Conservation (phyloP, 2,888 invertebrate genomes). For the Spatulosminthurus flaviceps region DNA sequence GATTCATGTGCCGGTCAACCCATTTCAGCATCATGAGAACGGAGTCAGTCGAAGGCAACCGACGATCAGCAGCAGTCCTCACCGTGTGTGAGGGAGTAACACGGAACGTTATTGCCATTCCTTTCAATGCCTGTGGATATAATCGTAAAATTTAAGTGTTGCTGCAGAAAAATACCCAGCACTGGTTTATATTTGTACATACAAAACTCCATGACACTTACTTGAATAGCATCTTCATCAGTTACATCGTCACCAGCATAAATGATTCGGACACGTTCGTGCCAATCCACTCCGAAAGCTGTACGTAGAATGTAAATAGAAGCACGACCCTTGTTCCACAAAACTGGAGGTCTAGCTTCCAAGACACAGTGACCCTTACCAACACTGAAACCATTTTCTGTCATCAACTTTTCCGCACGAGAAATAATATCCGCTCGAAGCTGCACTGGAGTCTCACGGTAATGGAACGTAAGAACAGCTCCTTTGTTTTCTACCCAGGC, state of each 20-base stretch:
- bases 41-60: constrained; percentile 87
- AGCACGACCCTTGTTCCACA: constrained; percentile 91
- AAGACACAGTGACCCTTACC: constrained; percentile 83
- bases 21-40: constrained; percentile 89
- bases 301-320: constrained; percentile 84
- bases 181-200: too few species aligned
- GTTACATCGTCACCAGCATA: constrained; percentile 90
- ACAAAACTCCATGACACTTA: too few species aligned
- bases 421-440: constrained; percentile 76
- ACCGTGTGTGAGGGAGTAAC: constrained; percentile 85
- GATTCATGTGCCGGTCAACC: constrained; percentile 85
- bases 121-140: constrained; percentile 80
- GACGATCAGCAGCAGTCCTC: constrained; percentile 85
- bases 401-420: constrained; percentile 78
- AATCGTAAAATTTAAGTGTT: background rate
- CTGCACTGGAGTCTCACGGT: constrained; percentile 80
- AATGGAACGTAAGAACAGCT: constrained; percentile 85
- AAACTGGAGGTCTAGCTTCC: constrained; percentile 89
- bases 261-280: constrained; percentile 82
- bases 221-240: constrained; percentile 88
- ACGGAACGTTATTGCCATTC: constrained; percentile 92
- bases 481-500: constrained; percentile 95
- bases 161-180: too few species aligned
- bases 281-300: constrained; percentile 51
- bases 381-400: constrained; percentile 78